A percentile compares a stretch with the other conserved stretches of the same genome.
Conservation (phyloP, 64 coral and sea anemone genomes). For the Montipora cactus region DNA sequence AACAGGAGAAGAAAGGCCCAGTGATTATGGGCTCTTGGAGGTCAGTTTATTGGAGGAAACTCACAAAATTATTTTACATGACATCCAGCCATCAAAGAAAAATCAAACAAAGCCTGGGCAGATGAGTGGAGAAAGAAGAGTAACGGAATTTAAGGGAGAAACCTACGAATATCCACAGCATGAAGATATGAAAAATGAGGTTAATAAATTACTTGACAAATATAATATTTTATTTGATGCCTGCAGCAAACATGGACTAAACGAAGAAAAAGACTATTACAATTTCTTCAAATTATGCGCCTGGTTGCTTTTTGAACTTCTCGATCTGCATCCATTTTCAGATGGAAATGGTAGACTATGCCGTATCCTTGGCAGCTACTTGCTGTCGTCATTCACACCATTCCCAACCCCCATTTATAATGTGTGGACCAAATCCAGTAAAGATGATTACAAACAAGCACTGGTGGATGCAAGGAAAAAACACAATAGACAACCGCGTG, state of each 20-base stretch:
- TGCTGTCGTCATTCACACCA: constrained; percentile 55
- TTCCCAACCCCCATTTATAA: constrained; percentile 86
- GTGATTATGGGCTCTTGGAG: constrained; percentile 40
- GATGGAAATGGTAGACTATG: constrained; percentile 93
- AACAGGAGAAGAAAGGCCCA: not conserved
- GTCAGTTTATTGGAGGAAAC: constrained; percentile 19
- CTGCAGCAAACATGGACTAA: constrained; percentile 33
- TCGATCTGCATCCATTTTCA: constrained; percentile 90
- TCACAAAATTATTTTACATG: constrained; percentile 19
- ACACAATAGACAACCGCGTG: constrained; percentile 16
- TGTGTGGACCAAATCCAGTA: constrained; percentile 73
- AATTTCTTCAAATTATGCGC: constrained; percentile 73
- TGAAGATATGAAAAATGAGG: constrained; percentile 66
- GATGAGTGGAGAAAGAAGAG: not conserved
- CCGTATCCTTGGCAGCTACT: constrained; percentile 77
- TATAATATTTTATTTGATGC: constrained; percentile 51
- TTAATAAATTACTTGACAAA: constrained; percentile 44
- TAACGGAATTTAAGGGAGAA: constrained; percentile 52
- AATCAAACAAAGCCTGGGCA: not conserved
- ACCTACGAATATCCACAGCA: constrained; percentile 64
- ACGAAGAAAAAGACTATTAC: constrained; percentile 8
- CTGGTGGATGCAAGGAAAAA: constrained; percentile 72
- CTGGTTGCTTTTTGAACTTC: constrained; percentile 77
- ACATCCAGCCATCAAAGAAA: not conserved
- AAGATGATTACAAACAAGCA: constrained; percentile 64